Conservation (phyloP, 1,140 invertebrate genomes). For the Drosophila pruinosa region DNA sequence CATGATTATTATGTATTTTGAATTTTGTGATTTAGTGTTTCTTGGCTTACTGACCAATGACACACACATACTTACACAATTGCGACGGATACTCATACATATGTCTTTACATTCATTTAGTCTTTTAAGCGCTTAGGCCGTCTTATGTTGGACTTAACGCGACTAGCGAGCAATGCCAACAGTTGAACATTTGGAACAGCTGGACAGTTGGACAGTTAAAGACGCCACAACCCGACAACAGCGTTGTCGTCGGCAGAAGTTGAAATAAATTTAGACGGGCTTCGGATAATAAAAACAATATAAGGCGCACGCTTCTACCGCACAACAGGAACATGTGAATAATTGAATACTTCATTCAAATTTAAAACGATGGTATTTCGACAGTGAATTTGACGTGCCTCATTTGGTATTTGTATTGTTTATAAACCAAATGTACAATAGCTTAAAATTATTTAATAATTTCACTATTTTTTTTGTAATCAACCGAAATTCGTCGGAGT, state of each 20-base stretch:
- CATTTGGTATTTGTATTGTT: no score
- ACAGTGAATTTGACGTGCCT: no score
- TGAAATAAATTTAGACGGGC: constrained; percentile 76
- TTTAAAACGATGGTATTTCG: no score
- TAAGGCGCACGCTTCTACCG: constrained; percentile 65
- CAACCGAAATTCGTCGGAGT: no score
- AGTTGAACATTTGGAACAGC: constrained; percentile 40
- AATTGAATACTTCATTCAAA: no score
- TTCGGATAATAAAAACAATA: constrained; percentile 80
- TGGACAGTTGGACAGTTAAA: constrained; percentile 56
- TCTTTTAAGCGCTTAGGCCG: constrained; percentile 80
- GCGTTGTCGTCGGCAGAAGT: constrained; percentile 62
- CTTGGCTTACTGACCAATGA: constrained; percentile 46
- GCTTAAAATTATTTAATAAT: no score
- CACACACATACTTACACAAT: constrained; percentile 30
- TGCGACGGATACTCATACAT: constrained; percentile 26
- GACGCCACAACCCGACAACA: constrained; percentile 58
- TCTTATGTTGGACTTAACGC: constrained; percentile 76
- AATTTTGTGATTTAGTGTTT: constrained; percentile 51
- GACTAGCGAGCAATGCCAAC: constrained; percentile 72
- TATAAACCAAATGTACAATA: no score
- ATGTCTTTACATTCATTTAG: constrained; percentile 72
- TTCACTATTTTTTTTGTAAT: no score
- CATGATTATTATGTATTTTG: constrained; percentile 78
- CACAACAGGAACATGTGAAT: constrained; percentile 20